Conservation (phyloP, 2,888 invertebrate species). For the Parochlus steinenii region DNA sequence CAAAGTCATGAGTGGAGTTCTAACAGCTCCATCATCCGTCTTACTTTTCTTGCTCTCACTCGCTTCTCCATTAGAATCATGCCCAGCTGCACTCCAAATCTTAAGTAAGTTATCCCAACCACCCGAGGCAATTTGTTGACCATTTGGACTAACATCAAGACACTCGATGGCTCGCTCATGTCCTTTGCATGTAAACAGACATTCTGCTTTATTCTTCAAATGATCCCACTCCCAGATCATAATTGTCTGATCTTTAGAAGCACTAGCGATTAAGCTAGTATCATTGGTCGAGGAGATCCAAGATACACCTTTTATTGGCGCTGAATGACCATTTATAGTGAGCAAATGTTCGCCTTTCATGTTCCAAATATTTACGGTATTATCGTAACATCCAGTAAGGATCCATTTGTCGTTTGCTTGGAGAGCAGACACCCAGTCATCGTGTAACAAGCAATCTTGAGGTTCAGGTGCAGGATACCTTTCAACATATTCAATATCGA, state of each 20-base stretch:
- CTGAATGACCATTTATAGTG: slow-evolving; percentile 72
- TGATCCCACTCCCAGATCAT: slow-evolving; percentile 82
- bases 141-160: slow-evolving; percentile 56
- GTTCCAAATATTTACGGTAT: slow-evolving; percentile 81
- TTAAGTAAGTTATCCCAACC: slow-evolving; percentile 87
- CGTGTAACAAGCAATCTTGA: slow-evolving; percentile 80
- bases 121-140: slow-evolving; percentile 57
- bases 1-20: slow-evolving; percentile 67
- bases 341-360: slow-evolving; percentile 67
- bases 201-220: slow-evolving; percentile 53
- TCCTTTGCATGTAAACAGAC: slow-evolving; percentile 67
- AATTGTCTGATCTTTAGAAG: slow-evolving; percentile 83
- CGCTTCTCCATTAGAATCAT: slow-evolving; percentile 34
- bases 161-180: slow-evolving; percentile 88
- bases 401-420: slow-evolving; percentile 60
- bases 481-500: slow-evolving; percentile 85
- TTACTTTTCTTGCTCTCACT: slow-evolving; percentile 42
- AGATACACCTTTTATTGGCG: slow-evolving; percentile 71
- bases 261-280: slow-evolving; percentile 54
- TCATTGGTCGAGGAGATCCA: slow-evolving; percentile 61
- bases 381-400: slow-evolving; percentile 84
- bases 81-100: slow-evolving; percentile 68
- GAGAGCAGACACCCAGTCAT: slow-evolving; percentile 95
- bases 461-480: slow-evolving; percentile 83
- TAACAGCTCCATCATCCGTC: slow-evolving; percentile 38